Conservation (phyloP, 2,797 vertebrate species). For the Pangasius djambal region DNA sequence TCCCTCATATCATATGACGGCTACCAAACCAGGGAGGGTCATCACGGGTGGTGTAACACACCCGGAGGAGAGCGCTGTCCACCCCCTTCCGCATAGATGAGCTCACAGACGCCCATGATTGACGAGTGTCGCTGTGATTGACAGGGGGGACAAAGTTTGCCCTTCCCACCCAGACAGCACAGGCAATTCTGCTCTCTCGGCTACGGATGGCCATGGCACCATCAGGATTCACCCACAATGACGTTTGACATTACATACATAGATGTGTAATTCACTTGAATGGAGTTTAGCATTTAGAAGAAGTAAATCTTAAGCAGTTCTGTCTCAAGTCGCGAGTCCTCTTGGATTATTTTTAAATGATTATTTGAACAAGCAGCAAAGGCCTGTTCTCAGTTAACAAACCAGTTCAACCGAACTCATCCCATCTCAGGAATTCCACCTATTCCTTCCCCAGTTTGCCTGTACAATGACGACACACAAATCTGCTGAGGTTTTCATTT, state of each 20-base stretch:
- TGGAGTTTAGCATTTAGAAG: neutral
- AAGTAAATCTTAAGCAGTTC: too few relatives aligned
- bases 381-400: neutral
- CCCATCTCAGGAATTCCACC: slow-evolving; percentile 16
- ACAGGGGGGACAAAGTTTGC: neutral
- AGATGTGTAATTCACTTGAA: too few relatives aligned
- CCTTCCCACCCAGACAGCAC: neutral
- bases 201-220: neutral
- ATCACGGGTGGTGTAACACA: neutral
- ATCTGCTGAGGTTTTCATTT: neutral
- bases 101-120: too few relatives aligned
- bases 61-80: neutral
- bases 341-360: neutral
- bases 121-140: neutral
- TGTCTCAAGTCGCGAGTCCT: neutral
- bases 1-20: neutral
- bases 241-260: too few relatives aligned
- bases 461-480: neutral
- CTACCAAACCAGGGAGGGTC: neutral
- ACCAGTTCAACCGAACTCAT: neutral
- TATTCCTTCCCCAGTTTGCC: neutral
- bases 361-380: neutral
- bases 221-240: neutral
- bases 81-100: neutral
- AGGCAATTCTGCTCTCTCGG: neutral